Base-by-base conservation (phyloP, 2,888 invertebrate species). In the Andrena minutula region DNA sequence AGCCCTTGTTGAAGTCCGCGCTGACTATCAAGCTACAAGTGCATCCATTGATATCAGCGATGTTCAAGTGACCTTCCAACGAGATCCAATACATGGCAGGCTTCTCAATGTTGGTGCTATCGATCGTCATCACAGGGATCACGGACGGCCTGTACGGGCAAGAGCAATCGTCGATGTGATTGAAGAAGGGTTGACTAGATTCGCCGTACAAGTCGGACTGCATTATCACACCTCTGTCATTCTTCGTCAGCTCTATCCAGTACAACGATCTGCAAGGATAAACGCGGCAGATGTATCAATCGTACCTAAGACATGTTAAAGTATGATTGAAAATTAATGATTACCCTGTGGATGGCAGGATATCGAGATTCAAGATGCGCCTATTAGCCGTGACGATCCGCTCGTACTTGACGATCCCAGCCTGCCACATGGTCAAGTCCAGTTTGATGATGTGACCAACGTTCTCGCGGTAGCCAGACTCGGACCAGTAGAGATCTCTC, bases 401-500 rank as follows among this genome's bases (percentile, higher is more conserved):
- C 8, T 95, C 93, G 41, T 92, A 93, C 0, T 95, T 94, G 1
- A 95, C 90, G 10, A 94, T 93, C 0, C 96, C 95, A 28, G 95
- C 90, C 79, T 93, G 91, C 93, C 92, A 93, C 53, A 91, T 91
- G 20, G 90, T 96, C 28, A 97, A 93, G 91, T 97, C 96, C 4
- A 97, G 94, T 83, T 96, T 95, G 90, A 96, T 96, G 32, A 97
- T 94, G 0, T 95, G 95, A 77, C 95, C 95, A 75, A 87, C 88
- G 56, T 88, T 90, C 77, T 90, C 92, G 10, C 89, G 92, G 35
- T 95, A 94, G 86, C 95, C 95, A 26, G 95, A 91, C 93, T 98
- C 98, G 0, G 97, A 95, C 96, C 98, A 98, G 92, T 97, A 99
- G 6, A 99, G 94, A 63, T 96, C 96, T 66, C 98, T 95, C 66